phyloP scores from a whole-genome alignment of 1,140 invertebrate genomes.

The Bicyclus anynana region DNA sequence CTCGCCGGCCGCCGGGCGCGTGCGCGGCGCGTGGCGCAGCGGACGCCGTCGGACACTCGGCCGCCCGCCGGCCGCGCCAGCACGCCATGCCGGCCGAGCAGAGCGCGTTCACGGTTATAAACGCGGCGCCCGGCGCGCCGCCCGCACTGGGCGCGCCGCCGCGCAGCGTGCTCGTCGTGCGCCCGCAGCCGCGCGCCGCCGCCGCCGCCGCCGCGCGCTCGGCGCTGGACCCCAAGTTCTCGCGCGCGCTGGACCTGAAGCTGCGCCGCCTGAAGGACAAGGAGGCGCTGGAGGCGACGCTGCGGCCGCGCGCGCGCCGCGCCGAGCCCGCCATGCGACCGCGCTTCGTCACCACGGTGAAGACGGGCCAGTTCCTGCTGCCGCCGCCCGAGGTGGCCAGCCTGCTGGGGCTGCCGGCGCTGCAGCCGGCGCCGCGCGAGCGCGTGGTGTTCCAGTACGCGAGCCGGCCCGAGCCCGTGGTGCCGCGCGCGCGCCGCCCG shows the following conservation, averaged over 20 bases:
- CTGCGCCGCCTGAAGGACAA: slow-evolving; percentile 80
- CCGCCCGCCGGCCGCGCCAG: slow-evolving; percentile 17
- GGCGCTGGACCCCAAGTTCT: slow-evolving; percentile 76
- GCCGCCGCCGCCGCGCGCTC: slow-evolving; percentile 40
- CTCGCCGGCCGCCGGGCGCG: slow-evolving; percentile 19
- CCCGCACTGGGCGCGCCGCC: slow-evolving; percentile 17
- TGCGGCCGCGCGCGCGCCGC: slow-evolving; percentile 47
- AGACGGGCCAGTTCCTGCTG: slow-evolving; percentile 85
- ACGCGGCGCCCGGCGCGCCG: slow-evolving; percentile 45
- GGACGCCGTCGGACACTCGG: slow-evolving; percentile 26
- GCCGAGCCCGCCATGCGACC: slow-evolving; percentile 52
- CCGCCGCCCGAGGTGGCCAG: slow-evolving; percentile 85
- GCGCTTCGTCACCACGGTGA: slow-evolving; percentile 88
- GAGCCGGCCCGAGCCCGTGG: slow-evolving; percentile 78
- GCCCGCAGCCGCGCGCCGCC: slow-evolving; percentile 49
- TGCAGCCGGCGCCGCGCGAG: slow-evolving; percentile 49
- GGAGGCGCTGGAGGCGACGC: slow-evolving; percentile 64
- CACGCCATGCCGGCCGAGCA: slow-evolving; percentile 45
- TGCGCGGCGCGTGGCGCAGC: slow-evolving; percentile 21
- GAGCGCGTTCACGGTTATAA: slow-evolving; percentile 76
- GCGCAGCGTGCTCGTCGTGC: slow-evolving; percentile 53
- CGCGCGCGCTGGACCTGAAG: slow-evolving; percentile 81
- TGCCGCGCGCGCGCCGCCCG: slow-evolving; percentile 37
- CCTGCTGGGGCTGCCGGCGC: slow-evolving; percentile 78
- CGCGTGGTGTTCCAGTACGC: slow-evolving; percentile 79